These are phyloP conservation scores for Siniperca undulata DNA, from an alignment of 2,797 vertebrate species.

Conservation along the genomic window DNA sequence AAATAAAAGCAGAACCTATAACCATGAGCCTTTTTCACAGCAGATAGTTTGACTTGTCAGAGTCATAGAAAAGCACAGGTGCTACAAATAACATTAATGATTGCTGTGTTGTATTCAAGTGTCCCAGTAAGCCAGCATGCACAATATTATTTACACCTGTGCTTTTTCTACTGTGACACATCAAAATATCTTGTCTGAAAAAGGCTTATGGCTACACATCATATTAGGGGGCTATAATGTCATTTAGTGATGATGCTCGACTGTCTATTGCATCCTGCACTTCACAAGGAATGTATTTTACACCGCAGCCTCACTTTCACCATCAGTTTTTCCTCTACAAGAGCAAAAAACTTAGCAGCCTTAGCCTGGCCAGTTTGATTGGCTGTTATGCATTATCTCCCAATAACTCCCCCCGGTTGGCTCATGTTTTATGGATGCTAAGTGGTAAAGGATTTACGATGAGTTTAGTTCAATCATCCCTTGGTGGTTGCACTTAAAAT, in stretches of 20 bases:
- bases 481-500: slow-evolving; percentile 65
- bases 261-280: neutral
- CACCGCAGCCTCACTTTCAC: neutral
- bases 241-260: neutral
- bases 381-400: slow-evolving; percentile 50
- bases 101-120: neutral
- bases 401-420: slow-evolving; percentile 24
- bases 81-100: slow-evolving; percentile 19
- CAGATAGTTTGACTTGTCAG: neutral
- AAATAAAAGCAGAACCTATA: slow-evolving; percentile 7
- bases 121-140: neutral
- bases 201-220: neutral
- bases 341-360: slow-evolving; percentile 7
- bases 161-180: neutral
- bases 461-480: slow-evolving; percentile 75
- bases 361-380: slow-evolving; percentile 29
- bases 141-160: neutral
- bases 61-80: neutral
- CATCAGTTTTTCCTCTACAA: neutral
- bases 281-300: neutral
- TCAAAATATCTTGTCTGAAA: slow-evolving; percentile 6
- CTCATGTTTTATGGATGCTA: slow-evolving; percentile 80
- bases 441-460: slow-evolving; percentile 75
- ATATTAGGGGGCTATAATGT: neutral
- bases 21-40: slow-evolving; percentile 3